A percentile compares a stretch with the other conserved stretches of the same genome.
phyloP scores from a whole-genome alignment of 2,797 vertebrate genomes.

The Falco naumanni region DNA sequence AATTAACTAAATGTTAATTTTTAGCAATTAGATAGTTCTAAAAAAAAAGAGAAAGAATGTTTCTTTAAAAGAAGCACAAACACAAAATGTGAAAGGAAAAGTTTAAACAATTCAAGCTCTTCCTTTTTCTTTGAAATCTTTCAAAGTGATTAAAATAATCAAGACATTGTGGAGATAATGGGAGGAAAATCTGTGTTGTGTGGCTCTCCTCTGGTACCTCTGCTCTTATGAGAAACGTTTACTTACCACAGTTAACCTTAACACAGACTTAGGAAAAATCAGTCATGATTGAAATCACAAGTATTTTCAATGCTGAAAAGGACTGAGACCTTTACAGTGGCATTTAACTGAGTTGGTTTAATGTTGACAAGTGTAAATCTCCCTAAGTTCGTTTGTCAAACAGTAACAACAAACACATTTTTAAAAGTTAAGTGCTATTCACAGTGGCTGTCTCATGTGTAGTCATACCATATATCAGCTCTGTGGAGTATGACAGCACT shows the following conservation, averaged over 20 bases:
- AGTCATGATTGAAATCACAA: background rate
- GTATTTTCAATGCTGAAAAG: background rate
- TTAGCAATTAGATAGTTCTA: background rate
- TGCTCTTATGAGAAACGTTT: background rate
- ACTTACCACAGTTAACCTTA: background rate
- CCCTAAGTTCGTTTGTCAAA: background rate
- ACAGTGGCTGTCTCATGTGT: background rate
- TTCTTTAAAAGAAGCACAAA: background rate
- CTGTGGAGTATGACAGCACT: background rate
- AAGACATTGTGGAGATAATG: background rate
- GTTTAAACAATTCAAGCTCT: background rate
- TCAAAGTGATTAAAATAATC: background rate
- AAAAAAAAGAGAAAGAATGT: rapidly evolving
- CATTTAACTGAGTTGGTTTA: background rate
- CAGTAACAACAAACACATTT: background rate
- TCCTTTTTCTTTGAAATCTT: background rate
- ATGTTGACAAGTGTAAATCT: background rate
- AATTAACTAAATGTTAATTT: no score
- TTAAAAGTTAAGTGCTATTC: background rate
- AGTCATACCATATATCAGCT: background rate
- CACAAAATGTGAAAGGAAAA: background rate
- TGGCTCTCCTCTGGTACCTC: background rate
- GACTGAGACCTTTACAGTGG: background rate
- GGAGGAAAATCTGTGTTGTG: background rate
- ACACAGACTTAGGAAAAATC: background rate